Percentiles rank a stretch among this genome's conserved stretches.
These are phyloP conservation scores for Caenorhabditis briggsae DNA, from an alignment of 1,140 invertebrate species.

Conservation along the genomic window DNA sequence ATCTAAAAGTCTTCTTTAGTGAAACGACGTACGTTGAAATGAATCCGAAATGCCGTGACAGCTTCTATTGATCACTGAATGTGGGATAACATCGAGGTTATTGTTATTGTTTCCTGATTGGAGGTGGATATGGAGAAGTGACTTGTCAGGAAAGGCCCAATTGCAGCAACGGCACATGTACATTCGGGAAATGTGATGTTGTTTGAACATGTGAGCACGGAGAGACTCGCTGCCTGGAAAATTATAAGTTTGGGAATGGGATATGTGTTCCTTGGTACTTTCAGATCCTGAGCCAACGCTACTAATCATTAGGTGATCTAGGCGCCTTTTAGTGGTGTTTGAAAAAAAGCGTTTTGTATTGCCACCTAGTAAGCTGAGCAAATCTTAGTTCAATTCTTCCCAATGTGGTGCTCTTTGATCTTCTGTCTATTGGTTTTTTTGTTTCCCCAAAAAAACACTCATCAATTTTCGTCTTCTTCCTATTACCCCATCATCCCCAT, in stretches of 20 bases:
- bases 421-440: too few species aligned
- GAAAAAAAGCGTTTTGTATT: too few species aligned
- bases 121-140: slow-evolving; percentile 76
- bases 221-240: slow-evolving; percentile 77
- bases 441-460: not conserved
- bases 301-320: too few species aligned
- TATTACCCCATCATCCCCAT: not conserved
- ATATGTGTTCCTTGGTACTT: too few species aligned
- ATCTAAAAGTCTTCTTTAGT: not conserved
- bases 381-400: not conserved
- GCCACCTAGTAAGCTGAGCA: too few species aligned
- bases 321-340: too few species aligned
- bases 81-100: not conserved
- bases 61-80: slow-evolving; percentile 28
- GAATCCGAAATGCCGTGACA: slow-evolving; percentile 16
- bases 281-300: too few species aligned
- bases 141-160: slow-evolving; percentile 78
- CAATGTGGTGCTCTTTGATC: too few species aligned
- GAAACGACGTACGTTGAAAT: not conserved
- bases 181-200: slow-evolving; percentile 77
- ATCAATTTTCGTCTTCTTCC: not conserved
- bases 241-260: not conserved
- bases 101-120: slow-evolving; percentile 48
- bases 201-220: slow-evolving; percentile 76
- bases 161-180: slow-evolving; percentile 78